phyloP scores from a whole-genome alignment of 1,140 invertebrate genomes.

The Saccostrea glomerata region DNA sequence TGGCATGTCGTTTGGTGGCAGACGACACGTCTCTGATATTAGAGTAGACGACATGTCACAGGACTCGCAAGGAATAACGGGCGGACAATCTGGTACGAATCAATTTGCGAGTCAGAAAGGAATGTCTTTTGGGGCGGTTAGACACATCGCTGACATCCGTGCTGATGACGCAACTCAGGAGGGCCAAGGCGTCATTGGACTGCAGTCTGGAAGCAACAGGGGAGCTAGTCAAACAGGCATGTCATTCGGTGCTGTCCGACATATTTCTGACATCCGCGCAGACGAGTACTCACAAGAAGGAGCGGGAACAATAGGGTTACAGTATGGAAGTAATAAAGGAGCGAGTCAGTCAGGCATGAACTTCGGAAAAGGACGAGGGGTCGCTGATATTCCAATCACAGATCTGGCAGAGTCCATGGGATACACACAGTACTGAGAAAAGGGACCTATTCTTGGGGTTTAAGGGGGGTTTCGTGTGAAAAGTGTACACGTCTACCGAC shows the following conservation, averaged over 20 bases:
- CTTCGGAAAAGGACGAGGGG: conserved; percentile 92
- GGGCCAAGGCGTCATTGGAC: conserved; percentile 56
- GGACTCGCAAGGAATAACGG: conserved; percentile 88
- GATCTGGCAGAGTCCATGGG: conserved; percentile 80
- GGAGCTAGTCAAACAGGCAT: conserved; percentile 88
- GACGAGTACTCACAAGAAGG: conserved; percentile 83
- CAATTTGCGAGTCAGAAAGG: conserved; percentile 93
- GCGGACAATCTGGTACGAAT: conserved; percentile 94
- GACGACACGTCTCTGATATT: conserved; percentile 70
- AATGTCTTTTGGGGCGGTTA: conserved; percentile 85
- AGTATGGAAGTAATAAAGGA: conserved; percentile 93
- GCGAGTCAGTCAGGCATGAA: conserved; percentile 85
- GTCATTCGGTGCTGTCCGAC: conserved; percentile 93
- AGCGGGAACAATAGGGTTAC: conserved; percentile 89
- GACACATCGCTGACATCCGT: conserved; percentile 69
- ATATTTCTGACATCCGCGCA: conserved; percentile 82
- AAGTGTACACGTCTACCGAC: background rate
- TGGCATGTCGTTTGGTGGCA: conserved; percentile 83
- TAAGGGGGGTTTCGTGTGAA: background rate
- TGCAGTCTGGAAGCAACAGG: conserved; percentile 84
- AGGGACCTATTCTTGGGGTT: background rate
- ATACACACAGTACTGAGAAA: background rate
- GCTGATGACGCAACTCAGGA: conserved; percentile 57
- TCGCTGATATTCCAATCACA: conserved; percentile 78
- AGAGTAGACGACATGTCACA: conserved; percentile 63